Conservation (phyloP, 2,888 invertebrate genomes). For the Mechanitis messenoides region DNA sequence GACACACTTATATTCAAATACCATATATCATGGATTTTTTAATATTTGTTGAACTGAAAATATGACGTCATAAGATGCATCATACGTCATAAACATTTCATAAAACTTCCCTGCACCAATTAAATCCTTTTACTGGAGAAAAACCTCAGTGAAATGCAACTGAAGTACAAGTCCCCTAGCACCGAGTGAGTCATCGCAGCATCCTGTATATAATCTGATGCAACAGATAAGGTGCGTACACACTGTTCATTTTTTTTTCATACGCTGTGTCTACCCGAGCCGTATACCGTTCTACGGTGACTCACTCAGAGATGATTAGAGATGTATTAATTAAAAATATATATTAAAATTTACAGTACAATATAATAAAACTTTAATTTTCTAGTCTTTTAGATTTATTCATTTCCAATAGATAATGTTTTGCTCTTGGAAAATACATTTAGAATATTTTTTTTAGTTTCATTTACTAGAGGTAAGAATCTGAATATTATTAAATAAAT, state of each 20-base stretch:
- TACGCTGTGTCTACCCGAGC: constrained; percentile 57
- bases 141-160: background rate
- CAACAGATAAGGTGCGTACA: constrained; percentile 70
- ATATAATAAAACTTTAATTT: too few species aligned
- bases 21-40: too few species aligned
- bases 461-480: too few species aligned
- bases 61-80: constrained; percentile 1
- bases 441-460: too few species aligned
- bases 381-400: too few species aligned
- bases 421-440: too few species aligned
- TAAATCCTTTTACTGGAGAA: background rate
- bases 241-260: constrained; percentile 56
- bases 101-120: constrained; percentile 3
- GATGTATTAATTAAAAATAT: background rate
- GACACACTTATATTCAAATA: too few species aligned
- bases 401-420: too few species aligned
- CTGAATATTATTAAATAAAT: too few species aligned
- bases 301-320: constrained; percentile 37
- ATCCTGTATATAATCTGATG: constrained; percentile 66
- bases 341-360: background rate
- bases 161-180: constrained; percentile 18
- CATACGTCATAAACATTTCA: background rate
- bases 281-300: constrained; percentile 64
- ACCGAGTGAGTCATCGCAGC: constrained; percentile 35
- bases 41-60: background rate